phyloP scores from a whole-genome alignment of 2,888 invertebrate species.

The Pandemis cinnamomeana region DNA sequence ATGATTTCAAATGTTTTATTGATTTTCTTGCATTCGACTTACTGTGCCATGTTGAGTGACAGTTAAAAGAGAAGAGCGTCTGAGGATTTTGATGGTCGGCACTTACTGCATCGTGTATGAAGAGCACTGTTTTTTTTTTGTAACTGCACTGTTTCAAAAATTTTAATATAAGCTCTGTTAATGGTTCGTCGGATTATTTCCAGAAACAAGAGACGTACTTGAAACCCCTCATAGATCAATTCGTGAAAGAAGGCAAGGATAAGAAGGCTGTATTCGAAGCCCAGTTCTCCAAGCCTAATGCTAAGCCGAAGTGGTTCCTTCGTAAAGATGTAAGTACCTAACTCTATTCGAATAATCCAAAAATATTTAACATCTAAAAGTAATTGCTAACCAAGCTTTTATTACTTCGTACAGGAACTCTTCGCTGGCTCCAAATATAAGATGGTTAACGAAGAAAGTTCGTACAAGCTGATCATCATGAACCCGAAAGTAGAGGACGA shows the following conservation, averaged over 20 bases:
- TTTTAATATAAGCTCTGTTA: slow-evolving; percentile 53
- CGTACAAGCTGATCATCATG: slow-evolving; percentile 94
- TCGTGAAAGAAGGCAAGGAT: slow-evolving; percentile 97
- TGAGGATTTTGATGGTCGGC: slow-evolving; percentile 68
- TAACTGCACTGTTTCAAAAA: slow-evolving; percentile 61
- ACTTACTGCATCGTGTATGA: slow-evolving; percentile 77
- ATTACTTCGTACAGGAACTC: slow-evolving; percentile 88
- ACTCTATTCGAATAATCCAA: not conserved
- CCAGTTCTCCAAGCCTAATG: slow-evolving; percentile 98
- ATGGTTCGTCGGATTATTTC: slow-evolving; percentile 61
- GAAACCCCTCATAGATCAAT: slow-evolving; percentile 96
- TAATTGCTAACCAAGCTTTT: not conserved
- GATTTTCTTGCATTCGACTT: slow-evolving; percentile 69
- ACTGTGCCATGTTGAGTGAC: slow-evolving; percentile 54
- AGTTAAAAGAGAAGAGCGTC: slow-evolving; percentile 57
- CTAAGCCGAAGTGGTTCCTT: slow-evolving; percentile 96
- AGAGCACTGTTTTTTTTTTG: slow-evolving; percentile 71
- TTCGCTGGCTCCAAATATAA: slow-evolving; percentile 98
- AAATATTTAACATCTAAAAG: not conserved
- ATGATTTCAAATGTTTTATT: slow-evolving; percentile 66
- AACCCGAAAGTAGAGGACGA: slow-evolving; percentile 98
- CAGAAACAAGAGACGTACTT: slow-evolving; percentile 98
- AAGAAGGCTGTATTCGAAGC: slow-evolving; percentile 97
- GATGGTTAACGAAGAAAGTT: slow-evolving; percentile 96
- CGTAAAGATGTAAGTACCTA: slow-evolving; percentile 93